Conservation (phyloP, 2,888 invertebrate genomes). For the Tenthredo scrophulariae region DNA sequence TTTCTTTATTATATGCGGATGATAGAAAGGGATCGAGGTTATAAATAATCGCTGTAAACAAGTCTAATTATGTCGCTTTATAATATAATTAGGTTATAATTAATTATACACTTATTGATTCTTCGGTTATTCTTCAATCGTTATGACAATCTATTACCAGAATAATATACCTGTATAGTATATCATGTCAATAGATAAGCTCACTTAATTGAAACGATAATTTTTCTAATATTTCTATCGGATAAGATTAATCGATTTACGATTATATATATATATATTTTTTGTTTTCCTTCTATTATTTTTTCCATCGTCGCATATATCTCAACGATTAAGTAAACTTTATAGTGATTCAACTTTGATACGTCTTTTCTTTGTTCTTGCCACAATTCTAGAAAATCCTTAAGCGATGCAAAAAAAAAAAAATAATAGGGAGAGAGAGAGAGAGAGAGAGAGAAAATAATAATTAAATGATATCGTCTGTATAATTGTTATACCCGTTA, state of each 20-base stretch:
- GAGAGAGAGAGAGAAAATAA: not conserved
- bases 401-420: not conserved
- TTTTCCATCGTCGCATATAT: not conserved
- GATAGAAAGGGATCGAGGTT: not conserved
- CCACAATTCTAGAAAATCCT: not conserved
- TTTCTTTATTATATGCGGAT: not conserved
- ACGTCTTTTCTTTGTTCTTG: not conserved
- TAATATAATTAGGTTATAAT: not conserved
- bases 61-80: not conserved
- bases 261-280: not conserved
- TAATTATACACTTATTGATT: not conserved
- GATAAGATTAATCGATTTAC: slow-evolving; percentile 31
- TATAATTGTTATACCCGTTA: not conserved
- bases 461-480: not conserved
- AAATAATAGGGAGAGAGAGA: not conserved
- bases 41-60: not conserved
- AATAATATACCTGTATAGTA: not conserved
- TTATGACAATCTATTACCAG: not conserved
- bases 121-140: not conserved
- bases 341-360: not conserved
- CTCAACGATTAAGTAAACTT: not conserved
- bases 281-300: not conserved
- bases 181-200: not conserved
- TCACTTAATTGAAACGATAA: not conserved
- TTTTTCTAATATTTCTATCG: not conserved